These are phyloP conservation scores for Saxicola maurus DNA, from an alignment of 2,797 vertebrate genomes.

Conservation along the genomic window DNA sequence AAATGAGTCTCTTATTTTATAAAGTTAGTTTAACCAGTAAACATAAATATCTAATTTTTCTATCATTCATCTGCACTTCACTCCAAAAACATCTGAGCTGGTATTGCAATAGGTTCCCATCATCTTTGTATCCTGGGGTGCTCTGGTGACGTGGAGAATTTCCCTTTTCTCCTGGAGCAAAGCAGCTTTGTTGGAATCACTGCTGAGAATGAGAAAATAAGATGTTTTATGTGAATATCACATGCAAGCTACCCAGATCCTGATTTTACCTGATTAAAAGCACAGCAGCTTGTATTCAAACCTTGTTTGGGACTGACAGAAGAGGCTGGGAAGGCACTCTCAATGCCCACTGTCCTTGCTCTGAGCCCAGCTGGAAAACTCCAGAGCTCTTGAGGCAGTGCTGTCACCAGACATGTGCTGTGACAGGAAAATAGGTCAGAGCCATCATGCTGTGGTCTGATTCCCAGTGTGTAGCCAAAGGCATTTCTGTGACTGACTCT, in stretches of 20 bases:
- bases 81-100: not conserved
- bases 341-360: not conserved
- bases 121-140: not conserved
- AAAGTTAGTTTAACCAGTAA: not conserved
- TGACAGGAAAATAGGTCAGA: not conserved
- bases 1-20: not conserved
- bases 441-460: not conserved
- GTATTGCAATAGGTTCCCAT: not conserved
- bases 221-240: not conserved
- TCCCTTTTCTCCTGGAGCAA: not conserved
- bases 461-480: not conserved
- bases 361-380: not conserved
- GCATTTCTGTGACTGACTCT: not conserved
- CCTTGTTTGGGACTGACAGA: not conserved
- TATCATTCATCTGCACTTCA: not conserved
- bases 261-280: not conserved
- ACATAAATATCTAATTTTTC: not conserved
- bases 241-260: not conserved
- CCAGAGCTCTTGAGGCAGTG: not conserved
- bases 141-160: not conserved
- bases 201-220: not conserved
- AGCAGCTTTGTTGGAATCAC: not conserved
- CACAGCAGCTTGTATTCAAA: not conserved
- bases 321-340: not conserved
- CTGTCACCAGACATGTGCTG: not conserved